Percentiles rank a stretch among this genome's conserved stretches.
phyloP scores from a whole-genome alignment of 2,888 invertebrate species.

The Drosophila greeni region DNA sequence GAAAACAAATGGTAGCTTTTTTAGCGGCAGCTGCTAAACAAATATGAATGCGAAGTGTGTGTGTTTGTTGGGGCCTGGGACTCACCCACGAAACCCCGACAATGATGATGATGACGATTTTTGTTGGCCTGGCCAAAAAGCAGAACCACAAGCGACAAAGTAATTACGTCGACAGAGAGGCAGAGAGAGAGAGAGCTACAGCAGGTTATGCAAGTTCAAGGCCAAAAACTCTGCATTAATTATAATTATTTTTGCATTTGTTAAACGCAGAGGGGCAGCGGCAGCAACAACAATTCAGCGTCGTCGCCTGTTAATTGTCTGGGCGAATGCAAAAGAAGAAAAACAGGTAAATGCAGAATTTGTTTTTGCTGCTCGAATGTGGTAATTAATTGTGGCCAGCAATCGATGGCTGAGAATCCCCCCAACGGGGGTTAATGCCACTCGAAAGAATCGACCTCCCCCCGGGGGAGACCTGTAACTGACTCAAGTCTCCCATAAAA shows the following conservation, averaged over 20 bases:
- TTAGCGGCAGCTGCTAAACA: slow-evolving; percentile 21
- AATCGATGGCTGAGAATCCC: slow-evolving; percentile 23
- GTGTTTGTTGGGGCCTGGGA: slow-evolving; percentile 24
- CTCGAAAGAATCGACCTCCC: slow-evolving; percentile 10
- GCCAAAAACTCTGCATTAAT: slow-evolving; percentile 72
- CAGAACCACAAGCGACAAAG: slow-evolving; percentile 39
- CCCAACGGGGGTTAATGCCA: slow-evolving; percentile 44
- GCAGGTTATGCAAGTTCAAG: slow-evolving; percentile 73
- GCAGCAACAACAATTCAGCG: slow-evolving; percentile 37
- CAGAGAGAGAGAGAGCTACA: slow-evolving; percentile 30
- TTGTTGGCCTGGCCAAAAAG: slow-evolving; percentile 52
- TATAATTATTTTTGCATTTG: slow-evolving; percentile 73
- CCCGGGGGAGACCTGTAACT: background rate
- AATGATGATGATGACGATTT: slow-evolving; percentile 48
- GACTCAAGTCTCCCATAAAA: background rate
- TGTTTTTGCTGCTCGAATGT: slow-evolving; percentile 34
- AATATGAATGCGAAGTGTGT: slow-evolving; percentile 36
- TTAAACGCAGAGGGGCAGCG: slow-evolving; percentile 50
- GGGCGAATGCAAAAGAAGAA: slow-evolving; percentile 66
- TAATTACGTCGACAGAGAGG: slow-evolving; percentile 38
- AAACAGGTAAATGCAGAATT: slow-evolving; percentile 68
- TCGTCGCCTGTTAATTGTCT: slow-evolving; percentile 57
- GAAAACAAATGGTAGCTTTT: slow-evolving; percentile 22
- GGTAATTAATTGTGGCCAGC: slow-evolving; percentile 46
- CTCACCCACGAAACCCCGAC: slow-evolving; percentile 52